These are phyloP conservation scores for Pongo abelii DNA, from an alignment of 2,113 vertebrate genomes.

Conservation along the genomic window DNA sequence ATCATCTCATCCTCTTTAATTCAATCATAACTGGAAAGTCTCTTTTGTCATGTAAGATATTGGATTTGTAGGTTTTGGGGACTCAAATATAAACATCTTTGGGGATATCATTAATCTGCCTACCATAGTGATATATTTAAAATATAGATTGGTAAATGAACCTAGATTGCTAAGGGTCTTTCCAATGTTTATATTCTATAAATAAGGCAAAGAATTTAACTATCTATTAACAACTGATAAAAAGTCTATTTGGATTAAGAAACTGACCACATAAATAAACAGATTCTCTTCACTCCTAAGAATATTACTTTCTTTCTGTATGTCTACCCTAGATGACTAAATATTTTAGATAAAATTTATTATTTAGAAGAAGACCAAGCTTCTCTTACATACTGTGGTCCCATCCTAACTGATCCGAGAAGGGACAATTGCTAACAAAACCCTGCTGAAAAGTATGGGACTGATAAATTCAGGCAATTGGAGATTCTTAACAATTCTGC, in stretches of 20 bases:
- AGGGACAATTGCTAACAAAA: not conserved
- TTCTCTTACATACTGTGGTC: not conserved
- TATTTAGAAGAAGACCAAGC: not conserved
- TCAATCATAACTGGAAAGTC: not conserved
- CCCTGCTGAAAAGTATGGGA: not conserved
- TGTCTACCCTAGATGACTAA: not conserved
- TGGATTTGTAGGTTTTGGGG: not conserved
- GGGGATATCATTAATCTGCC: not conserved
- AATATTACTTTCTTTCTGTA: not conserved
- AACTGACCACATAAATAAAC: not conserved
- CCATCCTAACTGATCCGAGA: not conserved
- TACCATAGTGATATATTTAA: not conserved
- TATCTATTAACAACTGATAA: not conserved
- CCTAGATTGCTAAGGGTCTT: not conserved
- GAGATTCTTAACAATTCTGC: not conserved
- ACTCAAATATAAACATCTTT: not conserved
- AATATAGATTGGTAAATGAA: not conserved
- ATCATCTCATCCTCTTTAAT: not conserved
- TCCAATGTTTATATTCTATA: not conserved
- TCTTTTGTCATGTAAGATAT: not conserved
- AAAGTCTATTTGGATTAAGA: not conserved
- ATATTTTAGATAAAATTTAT: not conserved
- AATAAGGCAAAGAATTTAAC: not conserved
- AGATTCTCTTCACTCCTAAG: not conserved
- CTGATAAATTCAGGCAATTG: not conserved